A percentile compares a stretch with the other conserved stretches of the same genome.
Conservation (phyloP, 53 echinoderm and acorn worm species). For the Astropecten irregularis region DNA sequence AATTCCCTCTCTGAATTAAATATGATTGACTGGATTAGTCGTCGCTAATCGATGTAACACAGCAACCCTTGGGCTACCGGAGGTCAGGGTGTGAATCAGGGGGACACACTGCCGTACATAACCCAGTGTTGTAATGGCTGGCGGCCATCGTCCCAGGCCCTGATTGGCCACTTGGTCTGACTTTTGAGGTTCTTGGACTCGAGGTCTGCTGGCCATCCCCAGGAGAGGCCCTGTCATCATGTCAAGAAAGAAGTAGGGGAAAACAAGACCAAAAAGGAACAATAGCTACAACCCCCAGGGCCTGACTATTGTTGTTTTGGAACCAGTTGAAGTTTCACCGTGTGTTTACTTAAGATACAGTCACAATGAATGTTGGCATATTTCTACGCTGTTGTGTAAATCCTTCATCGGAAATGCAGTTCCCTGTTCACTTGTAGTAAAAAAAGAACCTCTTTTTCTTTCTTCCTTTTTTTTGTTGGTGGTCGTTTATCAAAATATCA, state of each 20-base stretch:
- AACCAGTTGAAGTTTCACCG: not conserved
- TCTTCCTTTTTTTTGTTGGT: not conserved
- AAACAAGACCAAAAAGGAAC: not conserved
- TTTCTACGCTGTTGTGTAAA: not conserved
- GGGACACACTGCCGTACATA: not conserved
- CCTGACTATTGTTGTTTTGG: not conserved
- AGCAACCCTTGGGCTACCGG: not conserved
- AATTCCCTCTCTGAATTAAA: too few relatives aligned
- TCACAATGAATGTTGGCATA: not conserved
- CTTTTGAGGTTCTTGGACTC: not conserved
- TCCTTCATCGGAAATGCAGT: too few relatives aligned
- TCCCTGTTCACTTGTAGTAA: not conserved
- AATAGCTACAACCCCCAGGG: not conserved
- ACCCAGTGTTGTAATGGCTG: not conserved
- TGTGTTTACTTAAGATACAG: not conserved
- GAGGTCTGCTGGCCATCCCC: constrained; percentile 1
- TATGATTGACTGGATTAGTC: constrained; percentile 30
- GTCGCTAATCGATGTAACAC: constrained; percentile 35
- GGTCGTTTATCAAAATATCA: not conserved
- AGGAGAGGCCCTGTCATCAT: constrained; percentile 17
- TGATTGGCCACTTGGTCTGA: constrained; percentile 19
- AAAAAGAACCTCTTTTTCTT: not conserved
- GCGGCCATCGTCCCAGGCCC: not conserved
- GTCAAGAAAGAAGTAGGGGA: constrained; percentile 33
- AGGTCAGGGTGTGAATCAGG: constrained; percentile 14